Base-by-base conservation (phyloP, 53 echinoderm and acorn worm species). In the Paelopatides confundens region DNA sequence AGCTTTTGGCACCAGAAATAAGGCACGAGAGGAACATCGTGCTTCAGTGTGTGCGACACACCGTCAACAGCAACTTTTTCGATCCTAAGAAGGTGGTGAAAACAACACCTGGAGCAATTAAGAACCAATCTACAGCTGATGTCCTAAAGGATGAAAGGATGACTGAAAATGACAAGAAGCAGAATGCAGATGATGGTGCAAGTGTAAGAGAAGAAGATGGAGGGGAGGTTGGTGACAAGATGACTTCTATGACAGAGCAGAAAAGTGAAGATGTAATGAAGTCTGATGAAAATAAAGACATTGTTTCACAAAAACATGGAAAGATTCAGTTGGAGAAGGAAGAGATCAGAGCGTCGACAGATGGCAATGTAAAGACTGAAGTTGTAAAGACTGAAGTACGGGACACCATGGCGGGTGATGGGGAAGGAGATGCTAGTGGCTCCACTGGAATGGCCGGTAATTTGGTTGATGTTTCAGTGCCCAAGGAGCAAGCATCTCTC, bases 1-100 rank as follows among this genome's bases (percentile, higher is more conserved):
- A 96, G 96, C 87, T 96, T 36, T 53, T 96, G 43, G 96, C 96
- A 38, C 94, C 92, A 66, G 96, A 96, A 12, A 95, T 96, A 17
- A 62, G 96, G 24, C 87, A 78, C 36, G 96, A 96, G 88, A 88
- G 96, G 32, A 96, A 96, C 81, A 81, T 92, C 23, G 63, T 96
- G 49, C 86, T 96, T 0, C 96, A 96, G 49, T 96, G 96, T 65
- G 96, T 96, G 12, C 88, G 94, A 28, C 76, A 91, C 65, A 82
- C 94, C 6, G 86, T 93, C 64, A 87, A 86, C 8, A 91, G 90
- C 1, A 50, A 92, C 69, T 96, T 96, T 88, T 95, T 95, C 52
- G 81, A 81, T 32, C 52, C 51, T 14, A 81, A 81, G 15, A 18
- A 54, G 53, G 81, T 3, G 18, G 28, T n/a, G 6, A 13, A 30